A percentile compares a stretch with the other conserved stretches of the same genome.
Evolutionary conservation across 1,140 invertebrate species (phyloP).

Genomic region (Atta cephalotes): DNA sequence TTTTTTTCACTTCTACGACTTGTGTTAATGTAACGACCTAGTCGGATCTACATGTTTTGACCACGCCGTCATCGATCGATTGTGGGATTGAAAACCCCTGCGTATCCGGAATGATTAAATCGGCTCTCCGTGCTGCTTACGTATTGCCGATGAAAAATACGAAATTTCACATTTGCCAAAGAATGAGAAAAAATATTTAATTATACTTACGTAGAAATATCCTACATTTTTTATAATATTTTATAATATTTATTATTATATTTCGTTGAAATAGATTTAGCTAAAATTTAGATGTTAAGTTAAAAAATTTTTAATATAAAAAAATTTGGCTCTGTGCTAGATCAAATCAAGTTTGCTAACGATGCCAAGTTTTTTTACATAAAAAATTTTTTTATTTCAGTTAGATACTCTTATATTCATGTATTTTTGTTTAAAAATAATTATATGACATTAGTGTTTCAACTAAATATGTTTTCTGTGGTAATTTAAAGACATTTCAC

Average conservation of each 20-base stretch:
- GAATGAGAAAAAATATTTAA: neutral
- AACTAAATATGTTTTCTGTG: no score
- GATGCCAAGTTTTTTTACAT: no score
- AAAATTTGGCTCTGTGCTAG: no score
- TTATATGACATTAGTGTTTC: no score
- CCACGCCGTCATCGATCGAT: conserved; percentile 13
- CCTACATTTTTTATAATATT: neutral
- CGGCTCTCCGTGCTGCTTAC: conserved; percentile 25
- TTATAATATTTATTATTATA: no score
- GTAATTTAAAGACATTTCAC: no score
- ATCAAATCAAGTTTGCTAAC: no score
- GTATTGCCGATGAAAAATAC: conserved; percentile 2
- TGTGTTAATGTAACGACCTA: neutral
- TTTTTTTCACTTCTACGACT: neutral
- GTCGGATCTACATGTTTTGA: conserved; percentile 14
- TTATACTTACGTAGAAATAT: neutral
- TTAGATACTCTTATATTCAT: no score
- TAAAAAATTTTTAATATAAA: neutral
- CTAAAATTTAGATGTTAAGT: neutral
- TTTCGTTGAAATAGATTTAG: neutral
- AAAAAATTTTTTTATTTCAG: no score
- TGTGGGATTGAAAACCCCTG: neutral
- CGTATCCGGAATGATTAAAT: conserved; percentile 60
- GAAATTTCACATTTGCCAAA: neutral
- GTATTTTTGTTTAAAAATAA: no score